Base-by-base conservation (phyloP, 2,113 vertebrate species). In the Pheucticus melanocephalus region DNA sequence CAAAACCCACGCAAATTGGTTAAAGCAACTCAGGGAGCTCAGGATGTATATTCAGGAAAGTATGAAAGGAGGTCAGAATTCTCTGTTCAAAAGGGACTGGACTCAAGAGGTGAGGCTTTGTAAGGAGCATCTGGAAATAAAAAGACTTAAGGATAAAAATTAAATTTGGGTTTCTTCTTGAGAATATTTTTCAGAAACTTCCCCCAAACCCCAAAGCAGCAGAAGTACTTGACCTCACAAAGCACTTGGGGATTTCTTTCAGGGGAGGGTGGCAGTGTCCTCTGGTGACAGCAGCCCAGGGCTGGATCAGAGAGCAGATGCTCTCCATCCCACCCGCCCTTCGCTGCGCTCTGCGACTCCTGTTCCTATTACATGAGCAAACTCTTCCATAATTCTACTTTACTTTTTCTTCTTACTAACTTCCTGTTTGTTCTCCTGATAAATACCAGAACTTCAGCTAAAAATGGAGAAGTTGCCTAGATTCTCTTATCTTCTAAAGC, bases 381-480 rank as follows among this genome's bases (percentile, higher is more conserved):
- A 73, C 39, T 47, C 86, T 87, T 92, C 94, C 92, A 96, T 65
- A 93, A 78, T 51, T 93, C 54, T 69, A 73, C 61, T 96, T 92
- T 82, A 86, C 92, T 94, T 92, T 95, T 96, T 93, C 94, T 97
- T 89, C 88, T 91, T 21, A 51, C 81, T 69, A 89, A 96, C 95
- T 97, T 97, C 96, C 92, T 11, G 15, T 95, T 95, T 91, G 78
- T 57, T 77, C 86, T 94, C 84, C 94, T n/a, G 81, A 92, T 86
- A 96, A 91, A 89, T 76, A 96, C 91, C 92, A 96, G 88, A 96
- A 95, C 89, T 97, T 96, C 96, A 94, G 84, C 88, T 95, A 80
- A 90, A 94, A 97, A 97, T 97, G 94, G 92, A 96, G 96, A 97
- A 97, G 96, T 95, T 0, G 27, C 70, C 78, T 96, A 54, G 78